phyloP scores from a whole-genome alignment of 2,113 vertebrate species.

The Eudyptes chrysolophus region DNA sequence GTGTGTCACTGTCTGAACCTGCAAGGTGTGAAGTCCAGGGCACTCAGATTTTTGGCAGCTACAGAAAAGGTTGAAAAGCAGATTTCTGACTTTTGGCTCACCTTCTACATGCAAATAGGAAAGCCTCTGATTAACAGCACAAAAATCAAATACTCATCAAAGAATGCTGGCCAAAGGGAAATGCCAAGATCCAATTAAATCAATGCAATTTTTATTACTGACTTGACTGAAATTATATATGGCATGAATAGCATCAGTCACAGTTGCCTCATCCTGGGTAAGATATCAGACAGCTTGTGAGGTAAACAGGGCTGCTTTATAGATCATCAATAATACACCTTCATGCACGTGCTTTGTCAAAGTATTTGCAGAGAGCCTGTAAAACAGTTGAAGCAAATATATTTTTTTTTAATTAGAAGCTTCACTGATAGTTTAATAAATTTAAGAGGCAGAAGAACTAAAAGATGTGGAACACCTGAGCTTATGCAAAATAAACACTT shows the following conservation, averaged over 20 bases:
- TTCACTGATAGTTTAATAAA: not conserved
- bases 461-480: not conserved
- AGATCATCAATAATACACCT: not conserved
- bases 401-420: not conserved
- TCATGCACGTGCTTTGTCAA: not conserved
- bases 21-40: not conserved
- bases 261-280: not conserved
- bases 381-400: not conserved
- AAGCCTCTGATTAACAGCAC: not conserved
- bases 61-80: not conserved
- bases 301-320: not conserved
- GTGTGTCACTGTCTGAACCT: not conserved
- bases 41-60: not conserved
- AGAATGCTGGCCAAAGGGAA: not conserved
- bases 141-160: not conserved
- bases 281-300: not conserved
- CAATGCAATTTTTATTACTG: not conserved
- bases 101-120: not conserved
- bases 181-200: not conserved
- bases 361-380: not conserved
- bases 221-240: not conserved
- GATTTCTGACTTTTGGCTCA: not conserved
- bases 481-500: not conserved
- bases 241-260: not conserved
- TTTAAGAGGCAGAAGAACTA: not conserved